Conservation (phyloP, 2,797 vertebrate species). For the Enteromius thamalakanensis region DNA sequence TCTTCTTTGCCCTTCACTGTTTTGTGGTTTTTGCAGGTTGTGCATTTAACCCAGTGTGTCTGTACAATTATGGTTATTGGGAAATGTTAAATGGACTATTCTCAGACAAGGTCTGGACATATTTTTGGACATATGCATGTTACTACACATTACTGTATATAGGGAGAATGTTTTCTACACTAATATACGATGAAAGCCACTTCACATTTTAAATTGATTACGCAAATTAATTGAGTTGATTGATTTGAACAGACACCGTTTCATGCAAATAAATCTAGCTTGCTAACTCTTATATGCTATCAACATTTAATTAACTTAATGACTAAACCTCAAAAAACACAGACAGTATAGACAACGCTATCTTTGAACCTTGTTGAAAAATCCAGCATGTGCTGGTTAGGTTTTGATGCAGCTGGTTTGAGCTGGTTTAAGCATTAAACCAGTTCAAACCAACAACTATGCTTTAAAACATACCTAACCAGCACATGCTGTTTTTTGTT, state of each 20-base stretch:
- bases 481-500: too few species aligned
- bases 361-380: neutral
- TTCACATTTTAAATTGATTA: neutral
- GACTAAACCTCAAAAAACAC: too few species aligned
- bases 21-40: constrained; percentile 48
- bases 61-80: neutral
- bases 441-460: too few species aligned
- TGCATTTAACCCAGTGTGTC: constrained; percentile 37
- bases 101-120: neutral
- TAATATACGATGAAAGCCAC: neutral
- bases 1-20: constrained; percentile 34
- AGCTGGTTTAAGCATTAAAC: too few species aligned
- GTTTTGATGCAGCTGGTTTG: too few species aligned
- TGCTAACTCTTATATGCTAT: neutral
- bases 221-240: neutral
- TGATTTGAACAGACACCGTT: neutral
- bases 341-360: neutral
- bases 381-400: too few species aligned
- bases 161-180: neutral
- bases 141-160: neutral
- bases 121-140: neutral
- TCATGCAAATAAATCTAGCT: neutral
- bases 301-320: neutral
- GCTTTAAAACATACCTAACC: too few species aligned
- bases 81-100: neutral